Evolutionary conservation across 2,113 vertebrate species (phyloP).

Genomic region (Cyphomyrus discorhynchus): DNA sequence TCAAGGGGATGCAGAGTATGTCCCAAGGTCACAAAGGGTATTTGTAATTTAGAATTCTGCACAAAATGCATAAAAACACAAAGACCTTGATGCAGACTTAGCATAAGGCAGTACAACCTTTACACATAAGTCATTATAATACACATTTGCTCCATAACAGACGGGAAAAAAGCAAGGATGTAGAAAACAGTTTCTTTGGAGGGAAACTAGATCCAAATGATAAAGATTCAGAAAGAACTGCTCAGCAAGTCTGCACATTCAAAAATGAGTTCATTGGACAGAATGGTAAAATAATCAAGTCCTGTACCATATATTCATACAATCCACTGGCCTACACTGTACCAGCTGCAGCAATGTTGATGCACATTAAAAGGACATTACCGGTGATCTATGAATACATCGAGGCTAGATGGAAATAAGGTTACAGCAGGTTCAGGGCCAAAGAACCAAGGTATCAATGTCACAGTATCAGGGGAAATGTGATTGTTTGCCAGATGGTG

Average conservation of each 20-base stretch:
- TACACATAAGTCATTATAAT: neutral
- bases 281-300: neutral
- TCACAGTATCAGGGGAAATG: neutral
- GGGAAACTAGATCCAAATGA: neutral
- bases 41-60: neutral
- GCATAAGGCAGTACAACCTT: neutral
- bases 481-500: neutral
- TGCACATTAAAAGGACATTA: neutral
- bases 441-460: neutral
- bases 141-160: neutral
- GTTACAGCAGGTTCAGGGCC: neutral
- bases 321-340: neutral
- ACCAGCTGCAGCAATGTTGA: neutral
- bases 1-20: neutral
- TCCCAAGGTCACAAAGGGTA: neutral
- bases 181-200: neutral
- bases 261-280: neutral
- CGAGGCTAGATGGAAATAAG: neutral
- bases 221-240: neutral
- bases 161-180: neutral
- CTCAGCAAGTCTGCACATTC: neutral
- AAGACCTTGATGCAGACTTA: neutral
- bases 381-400: neutral
- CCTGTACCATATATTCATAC: neutral
- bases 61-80: neutral